phyloP scores from a whole-genome alignment of 2,888 invertebrate genomes.

The Fissipunctia ypsillon region DNA sequence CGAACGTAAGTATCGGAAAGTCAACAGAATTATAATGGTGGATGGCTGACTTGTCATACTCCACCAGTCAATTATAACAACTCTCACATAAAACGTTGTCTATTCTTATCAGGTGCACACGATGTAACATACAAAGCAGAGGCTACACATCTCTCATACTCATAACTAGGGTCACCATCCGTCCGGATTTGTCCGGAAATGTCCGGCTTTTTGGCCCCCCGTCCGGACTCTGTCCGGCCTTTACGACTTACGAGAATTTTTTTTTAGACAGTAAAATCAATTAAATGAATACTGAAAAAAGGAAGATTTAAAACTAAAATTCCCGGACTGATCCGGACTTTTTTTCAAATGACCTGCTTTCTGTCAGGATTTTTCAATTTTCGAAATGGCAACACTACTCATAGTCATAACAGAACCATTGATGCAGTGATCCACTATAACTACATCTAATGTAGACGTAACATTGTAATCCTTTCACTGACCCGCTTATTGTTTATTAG shows the following conservation, averaged over 20 bases:
- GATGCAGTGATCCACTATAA: slow-evolving; percentile 5
- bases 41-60: background rate
- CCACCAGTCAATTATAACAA: background rate
- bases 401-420: slow-evolving; percentile 9
- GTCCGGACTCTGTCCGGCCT: too few species aligned
- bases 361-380: too few species aligned
- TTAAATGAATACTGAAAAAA: too few species aligned
- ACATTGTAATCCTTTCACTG: slow-evolving; percentile 39
- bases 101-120: slow-evolving; percentile 15
- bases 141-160: background rate
- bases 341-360: background rate
- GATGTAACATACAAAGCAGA: slow-evolving; percentile 24
- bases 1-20: background rate
- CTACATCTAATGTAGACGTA: background rate
- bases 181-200: background rate
- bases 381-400: background rate
- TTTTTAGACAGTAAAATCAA: background rate
- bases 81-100: slow-evolving; percentile 17
- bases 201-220: background rate
- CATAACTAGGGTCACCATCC: too few species aligned
- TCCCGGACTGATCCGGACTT: too few species aligned
- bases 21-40: background rate
- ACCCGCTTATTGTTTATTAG: slow-evolving; percentile 19
- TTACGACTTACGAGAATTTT: background rate
- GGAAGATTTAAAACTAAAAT: background rate